phyloP scores from a whole-genome alignment of 1,140 invertebrate species.

The Artemia franciscana region DNA sequence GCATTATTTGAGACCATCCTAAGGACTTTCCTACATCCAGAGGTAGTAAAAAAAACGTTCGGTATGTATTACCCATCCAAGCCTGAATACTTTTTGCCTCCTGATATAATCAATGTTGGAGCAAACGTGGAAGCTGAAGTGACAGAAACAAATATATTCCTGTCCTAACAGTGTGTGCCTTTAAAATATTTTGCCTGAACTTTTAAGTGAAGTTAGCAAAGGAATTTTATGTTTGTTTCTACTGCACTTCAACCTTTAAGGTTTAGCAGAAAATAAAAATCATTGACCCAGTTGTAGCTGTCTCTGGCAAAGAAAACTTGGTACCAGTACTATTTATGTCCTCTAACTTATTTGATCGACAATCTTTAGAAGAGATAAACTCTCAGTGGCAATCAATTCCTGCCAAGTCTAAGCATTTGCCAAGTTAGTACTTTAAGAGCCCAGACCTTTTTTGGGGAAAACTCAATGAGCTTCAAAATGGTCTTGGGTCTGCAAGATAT shows the following conservation, averaged over 20 bases:
- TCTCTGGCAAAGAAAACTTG: not conserved
- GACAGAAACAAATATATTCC: not conserved
- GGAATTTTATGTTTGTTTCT: not conserved
- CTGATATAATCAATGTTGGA: too few species aligned
- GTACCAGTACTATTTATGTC: not conserved
- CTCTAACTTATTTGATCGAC: not conserved
- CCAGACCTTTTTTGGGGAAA: not conserved
- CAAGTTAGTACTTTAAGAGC: too few species aligned
- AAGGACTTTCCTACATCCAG: too few species aligned
- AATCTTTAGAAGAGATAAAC: not conserved
- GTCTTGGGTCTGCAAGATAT: not conserved
- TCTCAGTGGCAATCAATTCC: not conserved
- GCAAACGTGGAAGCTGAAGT: not conserved
- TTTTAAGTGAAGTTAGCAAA: not conserved
- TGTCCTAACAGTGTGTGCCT: not conserved
- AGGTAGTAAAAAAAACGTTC: too few species aligned
- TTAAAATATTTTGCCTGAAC: not conserved
- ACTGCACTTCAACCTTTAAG: not conserved
- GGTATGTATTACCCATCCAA: too few species aligned
- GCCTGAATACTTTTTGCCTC: too few species aligned
- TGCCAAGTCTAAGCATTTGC: not conserved
- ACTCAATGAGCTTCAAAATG: not conserved
- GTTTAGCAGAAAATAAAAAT: too few species aligned
- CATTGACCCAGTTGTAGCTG: too few species aligned
- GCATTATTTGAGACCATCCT: too few species aligned